Conservation (phyloP, 1,140 invertebrate genomes). For the Pentalonia nigronervosa region DNA sequence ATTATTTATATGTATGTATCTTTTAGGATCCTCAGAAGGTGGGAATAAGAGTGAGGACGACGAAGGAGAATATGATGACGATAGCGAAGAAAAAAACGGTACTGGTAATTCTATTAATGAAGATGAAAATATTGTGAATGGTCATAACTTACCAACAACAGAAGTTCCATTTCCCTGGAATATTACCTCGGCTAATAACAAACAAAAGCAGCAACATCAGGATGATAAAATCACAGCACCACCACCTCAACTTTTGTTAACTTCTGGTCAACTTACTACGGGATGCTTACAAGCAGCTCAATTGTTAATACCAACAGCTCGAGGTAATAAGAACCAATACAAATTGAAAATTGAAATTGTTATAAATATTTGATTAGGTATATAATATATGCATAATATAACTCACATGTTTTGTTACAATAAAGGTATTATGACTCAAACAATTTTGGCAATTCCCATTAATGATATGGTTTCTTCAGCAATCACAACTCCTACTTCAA, state of each 20-base stretch:
- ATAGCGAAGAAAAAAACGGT: neutral
- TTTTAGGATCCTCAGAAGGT: conserved; percentile 8
- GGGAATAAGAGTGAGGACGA: conserved; percentile 6
- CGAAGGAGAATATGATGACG: neutral
- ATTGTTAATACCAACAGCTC: conserved; percentile 39
- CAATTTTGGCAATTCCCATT: conserved; percentile 40
- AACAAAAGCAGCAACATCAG: neutral
- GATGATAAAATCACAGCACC: conserved; percentile 35
- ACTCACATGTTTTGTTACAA: neutral
- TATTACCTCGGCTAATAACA: neutral
- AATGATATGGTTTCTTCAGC: neutral
- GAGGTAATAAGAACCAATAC: neutral
- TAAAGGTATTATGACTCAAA: conserved; percentile 35
- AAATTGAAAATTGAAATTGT: neutral
- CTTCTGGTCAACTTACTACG: conserved; percentile 41
- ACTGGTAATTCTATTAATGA: neutral
- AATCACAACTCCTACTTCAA: neutral
- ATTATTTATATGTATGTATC: neutral
- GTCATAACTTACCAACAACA: neutral
- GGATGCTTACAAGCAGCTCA: conserved; percentile 46
- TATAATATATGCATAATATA: neutral
- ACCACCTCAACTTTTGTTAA: conserved; percentile 31
- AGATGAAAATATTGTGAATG: conserved; percentile 10
- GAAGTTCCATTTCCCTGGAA: conserved; percentile 44
- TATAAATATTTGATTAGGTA: neutral